Percentiles rank a stretch among this genome's conserved stretches.
These are phyloP conservation scores for Podarcis siculus DNA, from an alignment of 2,797 vertebrate genomes.

Conservation along the genomic window DNA sequence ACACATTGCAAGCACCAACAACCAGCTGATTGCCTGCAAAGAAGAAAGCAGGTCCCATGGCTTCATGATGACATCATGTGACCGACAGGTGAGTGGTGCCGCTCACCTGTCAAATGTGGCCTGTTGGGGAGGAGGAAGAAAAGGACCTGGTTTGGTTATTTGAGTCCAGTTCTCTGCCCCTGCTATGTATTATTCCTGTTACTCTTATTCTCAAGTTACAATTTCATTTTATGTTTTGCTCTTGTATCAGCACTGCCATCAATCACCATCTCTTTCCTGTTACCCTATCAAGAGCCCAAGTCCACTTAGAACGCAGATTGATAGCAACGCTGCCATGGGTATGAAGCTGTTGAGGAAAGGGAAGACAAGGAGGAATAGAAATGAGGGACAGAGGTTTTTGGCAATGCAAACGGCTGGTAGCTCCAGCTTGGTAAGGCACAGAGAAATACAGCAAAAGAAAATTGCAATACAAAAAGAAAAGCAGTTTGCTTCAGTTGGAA, in stretches of 20 bases:
- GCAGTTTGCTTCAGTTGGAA: not conserved
- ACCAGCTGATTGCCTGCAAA: too few species aligned
- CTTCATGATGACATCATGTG: too few species aligned
- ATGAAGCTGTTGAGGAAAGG: not conserved
- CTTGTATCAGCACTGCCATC: not conserved
- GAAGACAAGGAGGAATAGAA: not conserved
- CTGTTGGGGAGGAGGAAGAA: too few species aligned
- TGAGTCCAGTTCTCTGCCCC: too few species aligned
- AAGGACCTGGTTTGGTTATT: too few species aligned
- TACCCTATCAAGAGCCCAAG: not conserved
- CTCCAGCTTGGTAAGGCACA: rapidly evolving
- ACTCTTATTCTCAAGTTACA: not conserved
- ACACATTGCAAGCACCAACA: too few species aligned
- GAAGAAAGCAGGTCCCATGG: too few species aligned
- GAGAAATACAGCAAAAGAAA: not conserved
- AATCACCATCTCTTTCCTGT: not conserved
- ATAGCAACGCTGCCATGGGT: rapidly evolving
- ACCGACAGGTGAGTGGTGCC: too few species aligned
- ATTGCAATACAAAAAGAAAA: rapidly evolving
- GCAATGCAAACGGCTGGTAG: not conserved
- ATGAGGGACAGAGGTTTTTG: not conserved
- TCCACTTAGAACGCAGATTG: not conserved
- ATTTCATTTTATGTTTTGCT: not conserved
- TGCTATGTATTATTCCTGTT: too few species aligned
- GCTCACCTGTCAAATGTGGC: too few species aligned